These are phyloP conservation scores for Eupithecia abbreviata DNA, from an alignment of 2,888 invertebrate genomes.

Conservation along the genomic window DNA sequence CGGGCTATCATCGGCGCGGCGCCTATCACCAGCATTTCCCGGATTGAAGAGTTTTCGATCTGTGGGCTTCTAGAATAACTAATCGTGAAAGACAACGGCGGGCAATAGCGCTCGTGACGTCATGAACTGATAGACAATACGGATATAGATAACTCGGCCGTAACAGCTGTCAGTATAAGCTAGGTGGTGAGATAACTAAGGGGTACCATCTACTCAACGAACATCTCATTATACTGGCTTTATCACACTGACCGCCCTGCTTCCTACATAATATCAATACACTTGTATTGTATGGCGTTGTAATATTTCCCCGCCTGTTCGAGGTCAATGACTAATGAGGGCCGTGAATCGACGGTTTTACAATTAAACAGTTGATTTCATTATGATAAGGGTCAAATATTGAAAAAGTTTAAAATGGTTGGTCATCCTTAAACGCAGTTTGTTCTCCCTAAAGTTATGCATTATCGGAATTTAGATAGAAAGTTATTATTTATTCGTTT, in stretches of 20 bases:
- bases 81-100: background rate
- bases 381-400: slow-evolving; percentile 58
- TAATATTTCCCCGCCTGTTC: slow-evolving; percentile 77
- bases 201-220: background rate
- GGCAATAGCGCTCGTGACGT: too few relatives aligned
- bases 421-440: slow-evolving; percentile 12
- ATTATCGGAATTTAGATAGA: background rate
- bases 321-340: slow-evolving; percentile 80
- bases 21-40: background rate
- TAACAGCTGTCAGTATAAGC: background rate
- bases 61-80: background rate
- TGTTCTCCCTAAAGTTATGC: background rate
- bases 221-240: background rate
- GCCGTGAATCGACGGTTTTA: slow-evolving; percentile 69
- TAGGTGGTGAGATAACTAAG: background rate
- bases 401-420: slow-evolving; percentile 42
- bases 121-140: background rate
- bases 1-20: background rate
- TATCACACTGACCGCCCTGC: background rate
- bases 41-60: background rate
- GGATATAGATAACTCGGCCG: background rate
- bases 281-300: slow-evolving; percentile 69
- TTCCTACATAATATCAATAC: slow-evolving; percentile 13
- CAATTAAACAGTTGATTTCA: slow-evolving; percentile 57
- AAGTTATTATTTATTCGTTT: background rate